phyloP scores from a whole-genome alignment of 2,888 invertebrate genomes.

The Eristalis tenax region DNA sequence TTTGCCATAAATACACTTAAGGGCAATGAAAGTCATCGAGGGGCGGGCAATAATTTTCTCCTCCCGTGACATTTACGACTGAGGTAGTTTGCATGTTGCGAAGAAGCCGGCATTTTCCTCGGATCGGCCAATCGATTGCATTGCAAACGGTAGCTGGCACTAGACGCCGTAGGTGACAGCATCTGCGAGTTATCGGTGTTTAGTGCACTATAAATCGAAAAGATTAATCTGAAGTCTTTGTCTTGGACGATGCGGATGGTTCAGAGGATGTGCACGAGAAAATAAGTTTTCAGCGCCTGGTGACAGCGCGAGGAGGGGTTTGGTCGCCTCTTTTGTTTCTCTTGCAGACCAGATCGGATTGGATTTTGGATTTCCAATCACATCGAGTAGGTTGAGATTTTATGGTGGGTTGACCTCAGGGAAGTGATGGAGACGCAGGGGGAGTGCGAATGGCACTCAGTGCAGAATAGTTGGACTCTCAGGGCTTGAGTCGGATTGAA shows the following conservation, averaged over 20 bases:
- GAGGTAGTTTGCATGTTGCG: constrained; percentile 46
- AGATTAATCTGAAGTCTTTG: constrained; percentile 17
- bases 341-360: neutral
- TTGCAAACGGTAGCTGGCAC: constrained; percentile 43
- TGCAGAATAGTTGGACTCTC: no score
- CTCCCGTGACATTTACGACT: constrained; percentile 62
- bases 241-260: neutral
- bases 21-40: constrained; percentile 66
- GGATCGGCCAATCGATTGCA: constrained; percentile 15
- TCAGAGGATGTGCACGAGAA: neutral
- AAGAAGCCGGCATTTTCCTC: constrained; percentile 28
- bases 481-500: no score
- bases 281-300: neutral
- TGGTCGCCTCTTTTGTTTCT: neutral
- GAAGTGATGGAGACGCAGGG: no score
- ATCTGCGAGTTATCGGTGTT: constrained; percentile 59
- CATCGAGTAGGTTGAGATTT: neutral
- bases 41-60: constrained; percentile 64
- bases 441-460: no score
- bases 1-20: constrained; percentile 64
- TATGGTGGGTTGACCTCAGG: no score
- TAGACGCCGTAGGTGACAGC: constrained; percentile 24
- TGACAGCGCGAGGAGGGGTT: neutral
- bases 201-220: constrained; percentile 31
- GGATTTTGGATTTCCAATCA: neutral